Evolutionary conservation across 2,113 vertebrate species (phyloP), one percentile per base, ranked within the genome.

Genomic region (Herpailurus yagouaroundi): DNA sequence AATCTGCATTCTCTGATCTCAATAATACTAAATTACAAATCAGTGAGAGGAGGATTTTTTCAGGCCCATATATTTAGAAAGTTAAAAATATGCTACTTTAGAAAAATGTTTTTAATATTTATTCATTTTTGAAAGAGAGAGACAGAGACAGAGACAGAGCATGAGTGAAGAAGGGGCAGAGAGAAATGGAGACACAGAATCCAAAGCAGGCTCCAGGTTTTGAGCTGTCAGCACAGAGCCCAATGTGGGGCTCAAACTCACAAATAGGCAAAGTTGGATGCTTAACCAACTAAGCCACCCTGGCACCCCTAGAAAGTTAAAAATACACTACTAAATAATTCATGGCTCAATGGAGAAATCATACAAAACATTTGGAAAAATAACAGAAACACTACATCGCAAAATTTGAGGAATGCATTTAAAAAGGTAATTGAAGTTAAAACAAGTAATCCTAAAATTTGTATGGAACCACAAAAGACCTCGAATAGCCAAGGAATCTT

Each of bases 11-110:
- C 48, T 76, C 19, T 63, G 27, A 69, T 60, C 41, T 69, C 69
- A 63, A n/a, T 88, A 69, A 77, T 50, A 84, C 52, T 80, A 80
- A 95, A 69, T 60, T 68, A 83, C 57, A 93, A 74, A 45, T 82
- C 31, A 82, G 38, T 60, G 60, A 23, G 45, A 80, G 21, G 41
- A 68, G 74, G 10, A 13, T 57, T 83, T 89, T 82, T 93, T 71
- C 45, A 92, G 55, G 19, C 2, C 36, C 15, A 73, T 25, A 5
- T 23, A 38, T 41, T 83, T 79, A 33, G 31, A 68, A 85, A 90
- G 48, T 14, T 45, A 25, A 74, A 45, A 27, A 74, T 45, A 55
- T 33, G n/a, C 68, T 63, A 45, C 9, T 52, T 74, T 74, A 25
- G 45, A 74, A 27, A 74, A 57, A 23, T 55, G 15, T 12, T 50